phyloP scores from a whole-genome alignment of 2,113 vertebrate species.

The Oryzias melastigma region DNA sequence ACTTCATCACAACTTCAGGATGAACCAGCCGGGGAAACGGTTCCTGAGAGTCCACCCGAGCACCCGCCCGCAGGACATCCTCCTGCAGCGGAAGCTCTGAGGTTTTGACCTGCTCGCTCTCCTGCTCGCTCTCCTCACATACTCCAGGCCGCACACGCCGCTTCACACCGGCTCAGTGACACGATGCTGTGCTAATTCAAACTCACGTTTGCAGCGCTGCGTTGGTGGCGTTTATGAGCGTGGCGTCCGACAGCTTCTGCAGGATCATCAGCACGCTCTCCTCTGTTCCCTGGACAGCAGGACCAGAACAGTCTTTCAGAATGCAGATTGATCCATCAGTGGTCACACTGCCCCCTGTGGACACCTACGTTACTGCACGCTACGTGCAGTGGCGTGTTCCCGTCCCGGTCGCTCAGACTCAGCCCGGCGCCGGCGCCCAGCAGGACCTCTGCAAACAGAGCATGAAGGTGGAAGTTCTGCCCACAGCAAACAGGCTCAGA shows the following conservation, averaged over 20 bases:
- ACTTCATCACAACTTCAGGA: no score
- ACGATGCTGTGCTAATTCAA: no score
- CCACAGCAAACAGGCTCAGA: neutral
- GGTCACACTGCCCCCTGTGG: conserved; percentile 3
- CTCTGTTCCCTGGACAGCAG: conserved; percentile 85
- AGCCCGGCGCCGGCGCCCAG: conserved; percentile 81
- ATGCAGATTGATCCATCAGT: no score
- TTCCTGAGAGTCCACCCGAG: no score
- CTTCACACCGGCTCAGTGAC: no score
- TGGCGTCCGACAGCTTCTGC: conserved; percentile 87
- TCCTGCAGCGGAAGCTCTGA: no score
- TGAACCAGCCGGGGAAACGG: no score
- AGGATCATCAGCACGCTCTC: conserved; percentile 94
- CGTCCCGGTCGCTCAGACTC: conserved; percentile 83
- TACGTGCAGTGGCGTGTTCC: conserved; percentile 91
- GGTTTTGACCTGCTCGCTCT: no score
- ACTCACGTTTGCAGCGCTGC: conserved; percentile 95
- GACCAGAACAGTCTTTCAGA: neutral
- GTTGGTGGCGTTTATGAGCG: conserved; percentile 89
- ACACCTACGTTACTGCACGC: conserved; percentile 90
- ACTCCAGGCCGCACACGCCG: no score
- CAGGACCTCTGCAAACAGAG: conserved; percentile 81
- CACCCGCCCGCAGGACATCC: no score
- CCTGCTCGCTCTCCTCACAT: no score
- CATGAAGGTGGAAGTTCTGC: neutral